Evolutionary conservation across 2,113 vertebrate species (phyloP).

Genomic region (Neogobius melanostomus): DNA sequence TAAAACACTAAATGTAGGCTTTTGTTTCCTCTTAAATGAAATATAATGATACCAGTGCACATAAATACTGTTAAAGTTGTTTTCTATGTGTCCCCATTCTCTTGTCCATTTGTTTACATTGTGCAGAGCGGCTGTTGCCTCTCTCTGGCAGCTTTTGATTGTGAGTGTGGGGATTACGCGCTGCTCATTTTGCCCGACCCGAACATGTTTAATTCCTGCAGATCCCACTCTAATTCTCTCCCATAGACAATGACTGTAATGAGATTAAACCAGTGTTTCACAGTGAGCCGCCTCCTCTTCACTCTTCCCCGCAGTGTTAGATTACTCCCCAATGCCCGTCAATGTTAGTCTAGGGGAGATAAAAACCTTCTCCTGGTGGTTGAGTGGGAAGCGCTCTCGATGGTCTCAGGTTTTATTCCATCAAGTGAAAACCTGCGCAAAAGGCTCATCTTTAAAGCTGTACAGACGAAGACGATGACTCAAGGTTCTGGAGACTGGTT

Average conservation of each 20-base stretch:
- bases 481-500: too few relatives aligned
- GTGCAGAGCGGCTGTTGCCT: neutral
- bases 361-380: slow-evolving; percentile 17
- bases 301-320: slow-evolving; percentile 23
- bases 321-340: slow-evolving; percentile 21
- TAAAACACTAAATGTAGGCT: too few relatives aligned
- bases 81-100: too few relatives aligned
- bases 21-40: too few relatives aligned
- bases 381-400: too few relatives aligned
- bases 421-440: too few relatives aligned
- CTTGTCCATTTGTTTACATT: too few relatives aligned
- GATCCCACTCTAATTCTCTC: slow-evolving; percentile 76
- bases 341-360: neutral
- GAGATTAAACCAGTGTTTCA: slow-evolving; percentile 73
- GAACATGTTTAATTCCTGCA: slow-evolving; percentile 76
- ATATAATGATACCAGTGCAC: too few relatives aligned
- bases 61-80: too few relatives aligned
- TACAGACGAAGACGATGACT: too few relatives aligned
- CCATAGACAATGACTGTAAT: slow-evolving; percentile 77
- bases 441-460: too few relatives aligned
- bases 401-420: too few relatives aligned
- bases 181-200: slow-evolving; percentile 69
- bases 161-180: slow-evolving; percentile 68
- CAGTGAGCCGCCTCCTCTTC: slow-evolving; percentile 38
- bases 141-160: slow-evolving; percentile 66